These are phyloP conservation scores for Cryptoprocta ferox DNA, from an alignment of 2,797 vertebrate species.

Conservation along the genomic window DNA sequence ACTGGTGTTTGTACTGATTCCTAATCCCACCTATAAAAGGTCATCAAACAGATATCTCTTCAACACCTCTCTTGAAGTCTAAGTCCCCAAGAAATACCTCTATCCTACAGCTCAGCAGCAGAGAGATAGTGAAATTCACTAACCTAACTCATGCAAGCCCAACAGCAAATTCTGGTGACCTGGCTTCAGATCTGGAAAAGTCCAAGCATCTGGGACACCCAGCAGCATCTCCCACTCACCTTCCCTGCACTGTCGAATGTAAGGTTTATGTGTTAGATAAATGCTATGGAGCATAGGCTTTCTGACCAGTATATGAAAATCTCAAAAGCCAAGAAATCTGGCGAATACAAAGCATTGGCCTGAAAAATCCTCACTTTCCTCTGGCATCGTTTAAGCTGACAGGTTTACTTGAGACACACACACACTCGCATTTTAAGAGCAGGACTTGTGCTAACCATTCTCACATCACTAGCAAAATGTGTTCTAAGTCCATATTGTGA, in stretches of 20 bases:
- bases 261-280: neutral
- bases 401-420: conserved; percentile 37
- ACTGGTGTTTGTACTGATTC: neutral
- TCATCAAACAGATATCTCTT: neutral
- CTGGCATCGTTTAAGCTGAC: conserved; percentile 57
- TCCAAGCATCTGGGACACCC: neutral
- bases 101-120: neutral
- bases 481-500: conserved; percentile 55
- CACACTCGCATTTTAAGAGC: conserved; percentile 47
- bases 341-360: conserved; percentile 50
- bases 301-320: conserved; percentile 55
- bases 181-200: neutral
- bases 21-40: neutral
- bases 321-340: conserved; percentile 49
- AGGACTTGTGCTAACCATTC: conserved; percentile 49
- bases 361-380: conserved; percentile 57
- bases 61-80: conserved; percentile 20
- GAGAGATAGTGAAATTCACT: neutral
- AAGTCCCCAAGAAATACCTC: neutral
- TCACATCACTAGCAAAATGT: conserved; percentile 37
- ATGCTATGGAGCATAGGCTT: neutral
- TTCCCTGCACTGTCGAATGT: neutral
- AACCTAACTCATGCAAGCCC: neutral
- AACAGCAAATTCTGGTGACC: neutral
- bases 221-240: neutral